Evolutionary conservation across 2,888 invertebrate genomes (phyloP), one percentile per base, ranked within the genome.

Genomic region (Caenorhabditis imperialis): DNA sequence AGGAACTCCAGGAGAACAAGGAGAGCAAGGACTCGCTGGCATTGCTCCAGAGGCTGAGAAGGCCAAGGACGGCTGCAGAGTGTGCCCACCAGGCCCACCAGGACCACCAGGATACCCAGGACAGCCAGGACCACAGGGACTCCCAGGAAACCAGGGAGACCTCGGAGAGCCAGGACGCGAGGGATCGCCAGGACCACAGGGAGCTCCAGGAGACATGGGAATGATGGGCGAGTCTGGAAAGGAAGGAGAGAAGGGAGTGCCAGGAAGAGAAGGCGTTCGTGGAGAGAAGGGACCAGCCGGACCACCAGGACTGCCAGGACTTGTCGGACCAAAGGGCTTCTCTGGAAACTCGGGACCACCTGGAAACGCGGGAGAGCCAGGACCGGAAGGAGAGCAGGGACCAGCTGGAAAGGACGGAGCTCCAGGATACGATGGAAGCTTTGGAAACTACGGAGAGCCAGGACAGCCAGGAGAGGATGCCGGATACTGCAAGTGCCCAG

Each of bases 291-390:
- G 87, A 37, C 76, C 83, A 16, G 79, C 86, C 23, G 89, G 89
- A 54, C 84, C 86, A 37, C 88, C 88, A 55, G 87, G 77, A 48
- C 89, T 90, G 3, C 89, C 91, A 35, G 92, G 92, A 50, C 86
- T 90, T 18, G 90, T 78, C 44, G 80, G 80, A 91, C 44, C 78
- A 25, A 73, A 74, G 42, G 78, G 78, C 20, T 78, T 78, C 71
- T 55, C 73, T 30, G 78, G 78, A 61, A 78, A 74, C 60, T 53
- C 65, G 8, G 92, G 92, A 30, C 88, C 90, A 18, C 90, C 91
- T 8, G 92, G 92, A 57, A 90, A 90, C 73, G 89, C 90, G 73
- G 92, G 92, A 30, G 90, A 91, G 69, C 89, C 91, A 1, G 92
- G 92, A 75, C 89, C 91, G 25, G 62, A 72, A 50, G 81, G 81